A percentile compares a stretch with the other conserved stretches of the same genome.
Evolutionary conservation across 1,140 invertebrate species (phyloP).

Genomic region (Dendrolimus punctatus): DNA sequence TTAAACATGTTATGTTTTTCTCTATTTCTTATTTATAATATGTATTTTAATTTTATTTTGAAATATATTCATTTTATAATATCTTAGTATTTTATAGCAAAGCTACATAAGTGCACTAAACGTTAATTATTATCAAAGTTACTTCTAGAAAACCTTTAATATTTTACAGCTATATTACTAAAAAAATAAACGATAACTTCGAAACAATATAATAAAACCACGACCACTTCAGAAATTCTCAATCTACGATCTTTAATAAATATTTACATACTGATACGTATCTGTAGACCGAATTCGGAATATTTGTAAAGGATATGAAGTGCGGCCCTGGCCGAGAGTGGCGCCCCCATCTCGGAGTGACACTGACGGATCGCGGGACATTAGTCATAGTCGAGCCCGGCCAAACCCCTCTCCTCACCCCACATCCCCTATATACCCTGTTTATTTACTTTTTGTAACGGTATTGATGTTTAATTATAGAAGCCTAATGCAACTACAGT

Average conservation of each 20-base stretch:
- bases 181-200: no score
- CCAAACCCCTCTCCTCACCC: constrained; percentile 26
- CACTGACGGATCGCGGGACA: constrained; percentile 62
- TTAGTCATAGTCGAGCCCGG: constrained; percentile 68
- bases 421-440: constrained; percentile 45
- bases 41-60: no score
- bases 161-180: no score
- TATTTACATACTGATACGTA: constrained; percentile 67
- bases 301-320: constrained; percentile 59
- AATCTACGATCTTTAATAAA: background rate
- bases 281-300: constrained; percentile 47
- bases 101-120: no score
- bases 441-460: constrained; percentile 72
- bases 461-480: constrained; percentile 71
- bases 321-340: constrained; percentile 51
- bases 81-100: no score
- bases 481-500: constrained; percentile 50
- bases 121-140: no score
- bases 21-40: no score
- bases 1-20: no score
- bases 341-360: constrained; percentile 59
- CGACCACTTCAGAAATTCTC: no score
- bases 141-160: no score
- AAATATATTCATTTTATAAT: no score
- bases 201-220: no score